These are phyloP conservation scores for Euzophera pinguis DNA, from an alignment of 2,888 invertebrate species.

Conservation along the genomic window DNA sequence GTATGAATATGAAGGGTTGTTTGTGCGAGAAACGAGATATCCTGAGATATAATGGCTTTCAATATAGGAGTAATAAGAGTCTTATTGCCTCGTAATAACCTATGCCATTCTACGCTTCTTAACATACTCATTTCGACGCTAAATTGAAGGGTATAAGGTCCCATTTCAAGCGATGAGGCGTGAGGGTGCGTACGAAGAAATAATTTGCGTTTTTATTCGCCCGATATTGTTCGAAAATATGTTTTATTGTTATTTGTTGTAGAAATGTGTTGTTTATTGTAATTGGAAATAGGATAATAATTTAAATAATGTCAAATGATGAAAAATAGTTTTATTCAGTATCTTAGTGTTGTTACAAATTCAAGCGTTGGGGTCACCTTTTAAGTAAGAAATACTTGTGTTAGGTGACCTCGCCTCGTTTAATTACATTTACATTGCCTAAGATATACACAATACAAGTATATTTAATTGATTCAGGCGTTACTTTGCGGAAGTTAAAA, in stretches of 20 bases:
- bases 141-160: background rate
- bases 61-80: constrained; percentile 4
- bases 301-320: no score
- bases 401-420: no score
- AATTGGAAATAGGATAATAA: background rate
- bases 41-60: background rate
- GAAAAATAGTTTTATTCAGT: no score
- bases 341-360: no score
- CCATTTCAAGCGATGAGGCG: background rate
- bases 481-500: no score
- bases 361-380: no score
- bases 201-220: constrained; percentile 9
- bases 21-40: background rate
- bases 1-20: background rate
- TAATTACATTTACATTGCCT: no score
- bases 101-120: background rate
- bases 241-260: constrained; percentile 11
- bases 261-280: background rate
- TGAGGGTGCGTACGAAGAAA: background rate
- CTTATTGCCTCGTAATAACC: constrained; percentile 4
- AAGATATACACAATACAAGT: no score
- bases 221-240: constrained; percentile 8
- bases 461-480: no score
- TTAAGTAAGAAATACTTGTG: no score
- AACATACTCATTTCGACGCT: background rate